Evolutionary conservation across 1,140 invertebrate species (phyloP), one percentile per base, ranked within the genome.

Genomic region (Sesamia nonagrioides): DNA sequence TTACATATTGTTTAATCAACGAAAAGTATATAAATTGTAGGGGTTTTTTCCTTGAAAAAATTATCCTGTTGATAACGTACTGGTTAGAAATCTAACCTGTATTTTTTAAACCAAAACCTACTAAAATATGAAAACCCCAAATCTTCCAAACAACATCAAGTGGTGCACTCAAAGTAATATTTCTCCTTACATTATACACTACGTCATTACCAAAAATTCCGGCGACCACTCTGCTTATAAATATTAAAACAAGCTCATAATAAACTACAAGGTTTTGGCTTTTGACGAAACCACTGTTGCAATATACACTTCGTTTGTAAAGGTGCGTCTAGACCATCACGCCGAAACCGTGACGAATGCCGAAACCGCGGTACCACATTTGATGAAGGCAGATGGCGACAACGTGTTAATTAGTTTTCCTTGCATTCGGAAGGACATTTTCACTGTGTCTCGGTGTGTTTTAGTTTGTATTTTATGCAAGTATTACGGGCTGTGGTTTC

Each of bases 211-310:
- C 42, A n/a, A 68, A 68, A 68, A 68, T 50, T 68, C 63, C 63
- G 33, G 21, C 18, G 63, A 68, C 63, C 42, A 50, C 63, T 48
- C 17, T 68, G 13, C 11, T 45, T 50, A 15, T 68, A 50, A 21
- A 68, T 68, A 48, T 68, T 68, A 27, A 33, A 68, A 68, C 63
- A 50, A 27, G 11, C 18, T 42, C 63, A 50, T 68, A 68, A 27
- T 68, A 45, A 48, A 48, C 40, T 50, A 48, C 40, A 68, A 68
- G 50, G 63, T 68, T 68, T 48, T 13, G 35, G 42, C 18, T 68
- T 68, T 68, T 68, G 60, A 50, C 63, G 42, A 68, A 48, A 68
- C 42, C 27, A 27, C 42, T 45, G 37, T 35, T 33, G 11, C 17
- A 15, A 9, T 48, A n/a, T 50, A 45, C n/a, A 48, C 42, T 68